Evolutionary conservation across 2,888 invertebrate genomes (phyloP), one percentile per base, ranked within the genome.

Genomic region (Phasia obesa): DNA sequence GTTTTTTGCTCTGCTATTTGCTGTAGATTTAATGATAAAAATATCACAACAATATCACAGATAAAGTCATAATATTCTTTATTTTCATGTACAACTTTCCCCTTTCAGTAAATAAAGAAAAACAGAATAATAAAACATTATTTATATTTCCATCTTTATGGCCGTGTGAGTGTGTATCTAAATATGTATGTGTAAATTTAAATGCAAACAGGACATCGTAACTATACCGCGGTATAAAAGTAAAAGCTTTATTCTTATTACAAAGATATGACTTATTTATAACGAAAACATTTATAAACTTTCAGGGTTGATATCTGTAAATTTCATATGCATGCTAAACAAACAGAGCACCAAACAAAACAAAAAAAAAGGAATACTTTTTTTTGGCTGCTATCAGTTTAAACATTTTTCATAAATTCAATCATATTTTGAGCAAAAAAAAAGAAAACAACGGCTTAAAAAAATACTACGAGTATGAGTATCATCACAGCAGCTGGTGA

Each of bases 1-100:
- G 27, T 47, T 17, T 51, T 59, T 69, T 75, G 25, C 19, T 59
- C 55, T 62, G 31, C 13, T 25, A 59, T 19, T 70, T 51, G 47
- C 51, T 60, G 51, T 80, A 81, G 85, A 84, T 84, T 85, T 80
- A 85, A 80, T 82, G 85, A 82, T 85, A 80, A 79, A 79, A 84
- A 75, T 60, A 76, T 79, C 83, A 79, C 79, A 83, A 73, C 55
- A 76, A 35, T 11, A 35, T 11, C 9, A 35, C 35, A 79, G 83
- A 83, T 83, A 83, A 83, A 83, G 83, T 83, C 83, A 83, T 76
- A 83, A 67, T 83, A 76, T 75, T 67, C n/a, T 73, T 17, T 44
- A 38, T 49, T 62, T 57, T 62, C 15, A 27, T 71, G 47, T 55
- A 57, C 62, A 78, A 81, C 64, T 84, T 78, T 77, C 67, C 59